These are phyloP conservation scores for Lutjanus erythropterus DNA, from an alignment of 2,113 vertebrate genomes.

Conservation along the genomic window DNA sequence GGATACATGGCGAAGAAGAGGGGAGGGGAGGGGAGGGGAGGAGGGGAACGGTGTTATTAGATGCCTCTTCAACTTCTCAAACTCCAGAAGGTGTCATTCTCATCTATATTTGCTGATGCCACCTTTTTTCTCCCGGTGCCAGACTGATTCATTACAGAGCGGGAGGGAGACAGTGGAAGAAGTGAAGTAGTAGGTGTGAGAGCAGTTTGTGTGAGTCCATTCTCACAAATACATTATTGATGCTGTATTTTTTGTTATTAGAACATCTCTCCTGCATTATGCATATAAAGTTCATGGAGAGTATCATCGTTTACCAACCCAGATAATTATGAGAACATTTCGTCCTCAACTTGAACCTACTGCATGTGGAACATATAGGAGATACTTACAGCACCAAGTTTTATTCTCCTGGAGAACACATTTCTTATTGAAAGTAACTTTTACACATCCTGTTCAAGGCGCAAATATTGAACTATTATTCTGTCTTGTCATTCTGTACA, in stretches of 20 bases:
- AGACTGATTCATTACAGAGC: slow-evolving; percentile 74
- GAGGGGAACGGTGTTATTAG: slow-evolving; percentile 54
- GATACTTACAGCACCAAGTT: background rate
- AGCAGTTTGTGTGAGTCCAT: slow-evolving; percentile 53
- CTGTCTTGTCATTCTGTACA: too few relatives aligned
- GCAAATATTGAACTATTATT: too few relatives aligned
- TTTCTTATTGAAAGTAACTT: slow-evolving; percentile 14
- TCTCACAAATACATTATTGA: slow-evolving; percentile 70
- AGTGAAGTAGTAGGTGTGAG: slow-evolving; percentile 59
- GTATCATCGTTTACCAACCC: slow-evolving; percentile 24
- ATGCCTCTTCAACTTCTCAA: slow-evolving; percentile 74
- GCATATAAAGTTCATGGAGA: slow-evolving; percentile 62
- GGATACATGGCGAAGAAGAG: slow-evolving; percentile 51
- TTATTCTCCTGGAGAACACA: slow-evolving; percentile 8
- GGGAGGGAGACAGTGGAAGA: slow-evolving; percentile 52
- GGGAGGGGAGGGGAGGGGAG: slow-evolving; percentile 25
- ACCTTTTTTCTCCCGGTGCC: slow-evolving; percentile 13
- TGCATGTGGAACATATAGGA: slow-evolving; percentile 10
- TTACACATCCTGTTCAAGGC: too few relatives aligned
- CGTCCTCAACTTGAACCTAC: slow-evolving; percentile 35
- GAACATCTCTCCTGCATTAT: slow-evolving; percentile 62
- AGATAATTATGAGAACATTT: slow-evolving; percentile 37
- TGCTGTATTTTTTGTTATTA: slow-evolving; percentile 67
- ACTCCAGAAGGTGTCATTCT: slow-evolving; percentile 75
- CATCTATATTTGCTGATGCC: slow-evolving; percentile 72